phyloP scores from a whole-genome alignment of 2,888 invertebrate genomes.

The Abscondita cerata region DNA sequence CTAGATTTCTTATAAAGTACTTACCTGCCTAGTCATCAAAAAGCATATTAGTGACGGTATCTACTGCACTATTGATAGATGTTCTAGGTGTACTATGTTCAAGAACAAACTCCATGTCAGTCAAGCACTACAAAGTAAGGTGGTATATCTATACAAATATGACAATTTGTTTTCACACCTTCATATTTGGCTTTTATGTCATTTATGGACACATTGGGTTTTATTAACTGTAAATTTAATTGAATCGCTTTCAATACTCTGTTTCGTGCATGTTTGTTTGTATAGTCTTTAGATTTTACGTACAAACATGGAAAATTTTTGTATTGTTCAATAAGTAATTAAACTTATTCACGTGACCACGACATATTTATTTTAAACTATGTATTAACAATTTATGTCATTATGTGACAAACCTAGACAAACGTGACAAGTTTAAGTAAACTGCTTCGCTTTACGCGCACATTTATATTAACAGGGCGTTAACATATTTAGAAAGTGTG shows the following conservation, averaged over 20 bases:
- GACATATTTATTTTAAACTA: neutral
- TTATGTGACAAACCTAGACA: too few relatives aligned
- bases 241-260: neutral
- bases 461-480: too few relatives aligned
- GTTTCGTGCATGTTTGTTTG: neutral
- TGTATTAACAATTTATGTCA: neutral
- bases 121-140: neutral
- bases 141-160: slow-evolving; percentile 4
- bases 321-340: neutral
- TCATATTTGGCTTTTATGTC: neutral
- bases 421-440: neutral
- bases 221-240: neutral
- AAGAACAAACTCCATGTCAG: neutral
- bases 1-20: too few relatives aligned
- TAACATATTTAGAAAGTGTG: too few relatives aligned
- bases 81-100: neutral
- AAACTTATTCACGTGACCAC: neutral
- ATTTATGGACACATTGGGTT: neutral
- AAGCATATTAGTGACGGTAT: neutral
- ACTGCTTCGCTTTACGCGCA: too few relatives aligned
- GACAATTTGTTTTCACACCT: neutral
- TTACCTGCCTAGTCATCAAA: neutral
- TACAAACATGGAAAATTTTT: too few relatives aligned
- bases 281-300: neutral
- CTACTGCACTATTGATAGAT: neutral